A percentile compares a stretch with the other conserved stretches of the same genome.
These are phyloP conservation scores for Ectemnius continuus DNA, from an alignment of 2,888 invertebrate species.

Conservation along the genomic window DNA sequence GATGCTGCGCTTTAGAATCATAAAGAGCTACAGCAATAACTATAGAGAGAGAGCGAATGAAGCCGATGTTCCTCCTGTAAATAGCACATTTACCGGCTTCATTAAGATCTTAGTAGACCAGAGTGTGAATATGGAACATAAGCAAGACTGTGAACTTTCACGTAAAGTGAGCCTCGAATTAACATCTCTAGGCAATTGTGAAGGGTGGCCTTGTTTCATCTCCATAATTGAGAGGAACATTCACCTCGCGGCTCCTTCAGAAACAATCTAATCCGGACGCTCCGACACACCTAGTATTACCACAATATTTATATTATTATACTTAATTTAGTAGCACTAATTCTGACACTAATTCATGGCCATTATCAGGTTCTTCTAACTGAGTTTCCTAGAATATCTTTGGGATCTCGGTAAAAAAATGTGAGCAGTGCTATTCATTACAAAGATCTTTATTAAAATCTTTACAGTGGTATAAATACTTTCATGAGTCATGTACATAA, in stretches of 20 bases:
- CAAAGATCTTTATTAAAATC: slow-evolving; percentile 50
- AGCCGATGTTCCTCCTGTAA: no score
- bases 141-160: no score
- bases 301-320: neutral
- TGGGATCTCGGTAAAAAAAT: no score
- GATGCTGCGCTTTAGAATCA: neutral
- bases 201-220: slow-evolving; percentile 50
- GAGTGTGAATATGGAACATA: no score
- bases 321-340: neutral
- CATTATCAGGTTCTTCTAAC: no score
- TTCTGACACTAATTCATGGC: no score
- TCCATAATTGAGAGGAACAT: slow-evolving; percentile 34
- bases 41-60: no score
- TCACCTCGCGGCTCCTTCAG: slow-evolving; percentile 24
- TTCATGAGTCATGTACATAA: slow-evolving; percentile 49
- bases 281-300: neutral
- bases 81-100: no score
- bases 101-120: no score
- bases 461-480: slow-evolving; percentile 55
- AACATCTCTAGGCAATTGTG: slow-evolving; percentile 4
- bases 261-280: neutral
- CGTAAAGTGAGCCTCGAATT: no score
- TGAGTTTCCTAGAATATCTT: no score
- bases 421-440: neutral
- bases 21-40: no score